Conservation (phyloP, 92 coral and sea anemone genomes). For the Zoanthus sociatus region DNA sequence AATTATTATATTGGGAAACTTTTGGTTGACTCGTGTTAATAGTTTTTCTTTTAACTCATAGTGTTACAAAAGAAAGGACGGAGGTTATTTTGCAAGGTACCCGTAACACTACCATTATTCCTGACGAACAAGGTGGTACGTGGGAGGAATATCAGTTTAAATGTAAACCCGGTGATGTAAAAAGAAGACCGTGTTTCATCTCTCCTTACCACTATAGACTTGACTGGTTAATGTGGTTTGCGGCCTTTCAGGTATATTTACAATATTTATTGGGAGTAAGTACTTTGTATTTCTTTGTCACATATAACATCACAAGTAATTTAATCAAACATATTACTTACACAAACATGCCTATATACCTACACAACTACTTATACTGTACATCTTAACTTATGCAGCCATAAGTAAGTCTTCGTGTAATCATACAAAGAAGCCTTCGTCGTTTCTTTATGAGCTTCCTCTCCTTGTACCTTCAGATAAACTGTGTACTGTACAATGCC, state of each 20-base stretch:
- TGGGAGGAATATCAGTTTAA: slow-evolving; percentile 98
- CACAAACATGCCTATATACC: no score
- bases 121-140: slow-evolving; percentile 84
- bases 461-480: no score
- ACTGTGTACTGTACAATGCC: no score
- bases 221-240: slow-evolving; percentile 99
- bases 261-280: background rate
- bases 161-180: slow-evolving; percentile 93
- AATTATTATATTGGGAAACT: no score
- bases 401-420: no score
- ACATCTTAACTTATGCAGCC: no score
- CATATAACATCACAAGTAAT: background rate
- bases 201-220: slow-evolving; percentile 98
- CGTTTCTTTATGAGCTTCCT: no score
- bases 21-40: no score
- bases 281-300: background rate
- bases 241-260: slow-evolving; percentile 93
- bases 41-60: slow-evolving; percentile 6
- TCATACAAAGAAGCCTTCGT: no score
- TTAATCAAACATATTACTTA: no score
- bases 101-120: slow-evolving; percentile 75
- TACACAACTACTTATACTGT: no score
- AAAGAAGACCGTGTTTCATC: slow-evolving; percentile 88
- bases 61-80: slow-evolving; percentile 96
- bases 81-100: slow-evolving; percentile 98